Conservation (phyloP, 2,113 vertebrate genomes). For the Axis porcinus region DNA sequence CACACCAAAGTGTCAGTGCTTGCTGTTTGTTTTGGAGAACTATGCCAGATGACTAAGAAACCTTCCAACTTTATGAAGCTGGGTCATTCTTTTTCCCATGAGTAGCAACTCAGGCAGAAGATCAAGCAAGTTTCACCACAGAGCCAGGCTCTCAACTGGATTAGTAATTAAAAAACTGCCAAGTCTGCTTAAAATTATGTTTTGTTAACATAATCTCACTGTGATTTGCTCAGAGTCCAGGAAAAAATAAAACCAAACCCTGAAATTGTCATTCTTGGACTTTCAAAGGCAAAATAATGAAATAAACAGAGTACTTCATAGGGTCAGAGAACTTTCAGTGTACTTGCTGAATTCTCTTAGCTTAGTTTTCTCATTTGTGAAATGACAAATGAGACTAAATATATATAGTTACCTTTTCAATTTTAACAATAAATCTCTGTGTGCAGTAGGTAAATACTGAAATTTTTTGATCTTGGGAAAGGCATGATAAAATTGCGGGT, state of each 20-base stretch:
- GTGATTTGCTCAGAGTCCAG: neutral
- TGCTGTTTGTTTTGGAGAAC: conserved; percentile 49
- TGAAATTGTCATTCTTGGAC: neutral
- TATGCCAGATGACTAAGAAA: conserved; percentile 50
- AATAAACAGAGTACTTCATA: neutral
- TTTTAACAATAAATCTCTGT: neutral
- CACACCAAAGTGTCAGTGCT: neutral
- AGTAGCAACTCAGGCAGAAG: conserved; percentile 48
- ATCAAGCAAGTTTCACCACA: conserved; percentile 49
- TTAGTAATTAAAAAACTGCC: conserved; percentile 51
- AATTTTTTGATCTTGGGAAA: neutral
- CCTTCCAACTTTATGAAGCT: conserved; percentile 31
- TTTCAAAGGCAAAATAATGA: conserved; percentile 6
- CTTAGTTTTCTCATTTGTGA: conserved; percentile 25
- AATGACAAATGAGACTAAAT: neutral
- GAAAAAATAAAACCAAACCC: accelerated
- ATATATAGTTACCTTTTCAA: neutral
- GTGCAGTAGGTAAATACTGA: neutral
- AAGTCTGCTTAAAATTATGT: conserved; percentile 28
- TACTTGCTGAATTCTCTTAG: neutral
- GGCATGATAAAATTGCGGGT: neutral
- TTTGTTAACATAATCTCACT: neutral
- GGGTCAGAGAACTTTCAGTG: neutral
- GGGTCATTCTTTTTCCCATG: conserved; percentile 58
- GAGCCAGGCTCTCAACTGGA: conserved; percentile 22